These are phyloP conservation scores for Keiferia lycopersicella DNA, from an alignment of 2,888 invertebrate genomes.

Conservation along the genomic window DNA sequence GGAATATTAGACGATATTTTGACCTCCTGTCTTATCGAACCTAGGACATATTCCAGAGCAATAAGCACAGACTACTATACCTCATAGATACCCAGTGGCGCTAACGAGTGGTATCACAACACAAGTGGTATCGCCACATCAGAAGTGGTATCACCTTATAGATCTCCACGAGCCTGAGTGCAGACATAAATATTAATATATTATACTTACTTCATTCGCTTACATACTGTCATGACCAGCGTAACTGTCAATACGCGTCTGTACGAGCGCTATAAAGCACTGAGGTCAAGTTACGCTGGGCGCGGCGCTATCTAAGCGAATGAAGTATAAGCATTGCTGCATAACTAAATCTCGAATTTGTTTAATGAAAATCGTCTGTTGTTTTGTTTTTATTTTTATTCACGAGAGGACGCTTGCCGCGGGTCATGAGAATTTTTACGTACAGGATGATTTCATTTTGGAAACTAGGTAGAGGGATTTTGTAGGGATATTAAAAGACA, in stretches of 20 bases:
- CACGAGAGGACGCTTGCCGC: slow-evolving; percentile 54
- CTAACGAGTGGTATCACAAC: slow-evolving; percentile 59
- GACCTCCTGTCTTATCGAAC: too few species aligned
- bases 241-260: too few species aligned
- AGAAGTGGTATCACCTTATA: slow-evolving; percentile 49
- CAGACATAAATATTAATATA: slow-evolving; percentile 76
- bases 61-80: too few species aligned
- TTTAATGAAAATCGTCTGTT: slow-evolving; percentile 70
- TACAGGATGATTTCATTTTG: slow-evolving; percentile 55
- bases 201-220: too few species aligned
- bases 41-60: too few species aligned
- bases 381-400: slow-evolving; percentile 61
- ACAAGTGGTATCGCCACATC: slow-evolving; percentile 55
- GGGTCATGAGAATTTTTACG: slow-evolving; percentile 55
- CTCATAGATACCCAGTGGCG: slow-evolving; percentile 46
- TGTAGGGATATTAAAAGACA: too few species aligned
- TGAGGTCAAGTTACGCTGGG: too few species aligned
- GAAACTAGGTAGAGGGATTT: slow-evolving; percentile 10
- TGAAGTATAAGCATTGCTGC: slow-evolving; percentile 56
- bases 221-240: too few species aligned
- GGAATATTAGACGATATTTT: too few species aligned
- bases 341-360: slow-evolving; percentile 75
- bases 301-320: too few species aligned
- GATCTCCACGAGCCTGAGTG: slow-evolving; percentile 73
- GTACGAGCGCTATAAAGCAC: too few species aligned